Evolutionary conservation across 2,888 invertebrate genomes (phyloP).

Genomic region (Papilio elwesi): DNA sequence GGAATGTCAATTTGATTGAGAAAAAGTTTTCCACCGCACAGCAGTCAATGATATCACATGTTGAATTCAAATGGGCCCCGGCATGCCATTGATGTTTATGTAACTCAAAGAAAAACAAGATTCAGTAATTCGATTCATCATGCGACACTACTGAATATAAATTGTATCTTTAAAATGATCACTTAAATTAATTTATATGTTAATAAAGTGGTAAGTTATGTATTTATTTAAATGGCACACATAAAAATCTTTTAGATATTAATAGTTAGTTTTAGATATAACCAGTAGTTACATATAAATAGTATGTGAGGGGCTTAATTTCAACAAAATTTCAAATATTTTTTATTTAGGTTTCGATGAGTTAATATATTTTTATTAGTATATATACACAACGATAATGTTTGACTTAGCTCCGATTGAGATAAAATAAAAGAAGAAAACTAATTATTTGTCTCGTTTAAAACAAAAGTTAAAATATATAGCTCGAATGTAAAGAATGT

Average conservation of each 20-base stretch:
- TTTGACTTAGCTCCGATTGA: neutral
- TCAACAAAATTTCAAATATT: no score
- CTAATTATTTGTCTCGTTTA: neutral
- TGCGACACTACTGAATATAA: conserved; percentile 24
- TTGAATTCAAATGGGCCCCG: conserved; percentile 59
- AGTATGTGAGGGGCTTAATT: no score
- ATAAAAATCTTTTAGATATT: neutral
- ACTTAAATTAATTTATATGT: conserved; percentile 15
- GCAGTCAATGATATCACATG: conserved; percentile 44
- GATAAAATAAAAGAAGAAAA: neutral
- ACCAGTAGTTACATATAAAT: no score
- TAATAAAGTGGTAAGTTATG: neutral
- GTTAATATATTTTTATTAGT: no score
- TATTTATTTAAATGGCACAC: neutral
- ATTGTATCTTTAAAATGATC: conserved; percentile 21
- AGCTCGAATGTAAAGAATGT: neutral
- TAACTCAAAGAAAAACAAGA: conserved; percentile 36
- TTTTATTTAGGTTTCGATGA: no score
- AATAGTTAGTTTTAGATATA: no score
- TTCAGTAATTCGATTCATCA: conserved; percentile 27
- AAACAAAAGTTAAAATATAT: conserved; percentile 1
- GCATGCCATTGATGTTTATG: conserved; percentile 40
- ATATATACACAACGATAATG: no score
- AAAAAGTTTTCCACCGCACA: conserved; percentile 61
- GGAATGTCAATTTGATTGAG: conserved; percentile 71